phyloP scores from a whole-genome alignment of 2,888 invertebrate species.

The Drosophila longiperda region DNA sequence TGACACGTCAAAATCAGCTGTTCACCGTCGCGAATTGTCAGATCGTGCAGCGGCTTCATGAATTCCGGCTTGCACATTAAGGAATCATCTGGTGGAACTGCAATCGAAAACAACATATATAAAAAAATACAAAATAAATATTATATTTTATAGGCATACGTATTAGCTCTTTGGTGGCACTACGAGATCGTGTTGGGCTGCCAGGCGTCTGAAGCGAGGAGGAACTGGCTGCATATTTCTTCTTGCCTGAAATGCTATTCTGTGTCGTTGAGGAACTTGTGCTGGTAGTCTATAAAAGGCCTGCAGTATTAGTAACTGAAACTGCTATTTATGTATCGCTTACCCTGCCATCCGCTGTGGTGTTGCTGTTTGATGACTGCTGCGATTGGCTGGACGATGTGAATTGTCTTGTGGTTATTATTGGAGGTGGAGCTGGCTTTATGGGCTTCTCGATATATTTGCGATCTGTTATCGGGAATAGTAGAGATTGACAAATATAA shows the following conservation, averaged over 20 bases:
- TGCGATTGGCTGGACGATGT: slow-evolving; percentile 62
- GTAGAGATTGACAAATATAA: not conserved
- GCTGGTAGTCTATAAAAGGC: slow-evolving; percentile 53
- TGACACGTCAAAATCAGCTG: slow-evolving; percentile 92
- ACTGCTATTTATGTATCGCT: not conserved
- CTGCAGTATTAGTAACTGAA: not conserved
- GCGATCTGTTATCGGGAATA: slow-evolving; percentile 86
- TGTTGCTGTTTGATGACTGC: slow-evolving; percentile 30
- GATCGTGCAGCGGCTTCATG: slow-evolving; percentile 90
- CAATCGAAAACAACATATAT: not conserved
- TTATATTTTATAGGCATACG: slow-evolving; percentile 72
- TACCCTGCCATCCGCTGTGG: slow-evolving; percentile 68
- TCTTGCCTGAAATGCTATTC: slow-evolving; percentile 83
- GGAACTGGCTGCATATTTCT: slow-evolving; percentile 87
- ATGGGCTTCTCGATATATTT: slow-evolving; percentile 94
- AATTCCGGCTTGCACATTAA: slow-evolving; percentile 95
- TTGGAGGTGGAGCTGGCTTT: slow-evolving; percentile 91
- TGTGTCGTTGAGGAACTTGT: slow-evolving; percentile 78
- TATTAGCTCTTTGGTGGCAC: slow-evolving; percentile 94
- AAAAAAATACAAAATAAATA: not conserved
- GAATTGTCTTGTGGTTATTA: slow-evolving; percentile 87
- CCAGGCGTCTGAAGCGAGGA: slow-evolving; percentile 88
- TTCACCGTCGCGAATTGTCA: slow-evolving; percentile 94
- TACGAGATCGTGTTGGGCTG: slow-evolving; percentile 94
- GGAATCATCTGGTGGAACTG: slow-evolving; percentile 94